Evolutionary conservation across 1,140 invertebrate genomes (phyloP).

Genomic region (Matsumurasca onukii): DNA sequence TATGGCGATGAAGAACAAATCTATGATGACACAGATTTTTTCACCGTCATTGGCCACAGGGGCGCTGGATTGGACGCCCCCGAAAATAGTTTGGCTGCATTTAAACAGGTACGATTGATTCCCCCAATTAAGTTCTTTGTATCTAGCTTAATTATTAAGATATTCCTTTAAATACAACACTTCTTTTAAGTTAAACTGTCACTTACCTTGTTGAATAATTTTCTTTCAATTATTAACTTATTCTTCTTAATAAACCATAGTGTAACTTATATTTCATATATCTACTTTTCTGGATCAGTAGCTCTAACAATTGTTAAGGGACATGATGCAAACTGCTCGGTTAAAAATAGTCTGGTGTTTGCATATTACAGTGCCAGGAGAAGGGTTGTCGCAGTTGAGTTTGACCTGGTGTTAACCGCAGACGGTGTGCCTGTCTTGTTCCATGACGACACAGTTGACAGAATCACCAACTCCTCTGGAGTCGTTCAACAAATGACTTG

Average conservation of each 20-base stretch:
- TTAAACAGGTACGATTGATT: constrained; percentile 59
- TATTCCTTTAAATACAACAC: neutral
- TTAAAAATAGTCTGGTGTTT: neutral
- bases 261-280: neutral
- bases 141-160: neutral
- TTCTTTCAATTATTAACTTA: constrained; percentile 15
- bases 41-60: constrained; percentile 51
- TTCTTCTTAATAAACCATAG: constrained; percentile 14
- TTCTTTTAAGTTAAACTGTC: constrained; percentile 4
- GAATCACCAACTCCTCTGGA: constrained; percentile 61
- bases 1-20: neutral
- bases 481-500: constrained; percentile 60
- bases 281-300: neutral
- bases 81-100: constrained; percentile 69
- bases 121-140: neutral
- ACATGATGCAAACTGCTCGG: constrained; percentile 25
- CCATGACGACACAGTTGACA: constrained; percentile 69
- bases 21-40: neutral
- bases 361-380: constrained; percentile 61
- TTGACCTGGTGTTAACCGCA: constrained; percentile 70
- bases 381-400: constrained; percentile 72
- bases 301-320: neutral
- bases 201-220: neutral
- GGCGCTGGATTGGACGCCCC: constrained; percentile 70
- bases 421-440: constrained; percentile 73